Conservation (phyloP, 2,113 vertebrate species). For the Neogale vison region DNA sequence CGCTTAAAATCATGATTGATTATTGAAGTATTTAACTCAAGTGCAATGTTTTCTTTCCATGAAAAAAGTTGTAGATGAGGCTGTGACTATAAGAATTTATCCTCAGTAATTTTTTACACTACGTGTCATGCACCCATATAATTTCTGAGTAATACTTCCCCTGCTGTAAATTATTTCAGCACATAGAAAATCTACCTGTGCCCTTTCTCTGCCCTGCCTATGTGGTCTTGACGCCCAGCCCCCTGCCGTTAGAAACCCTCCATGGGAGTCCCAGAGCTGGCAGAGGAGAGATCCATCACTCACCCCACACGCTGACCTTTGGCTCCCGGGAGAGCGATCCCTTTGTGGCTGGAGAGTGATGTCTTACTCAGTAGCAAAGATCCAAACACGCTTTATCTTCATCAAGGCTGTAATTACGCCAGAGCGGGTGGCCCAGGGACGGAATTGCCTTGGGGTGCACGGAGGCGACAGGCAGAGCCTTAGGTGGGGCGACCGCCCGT, state of each 20-base stretch:
- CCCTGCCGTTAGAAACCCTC: neutral
- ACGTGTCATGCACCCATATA: neutral
- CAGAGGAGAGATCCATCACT: accelerated
- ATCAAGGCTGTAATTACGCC: neutral
- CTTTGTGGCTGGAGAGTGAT: neutral
- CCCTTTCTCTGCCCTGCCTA: neutral
- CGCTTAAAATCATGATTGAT: neutral
- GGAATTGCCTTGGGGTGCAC: accelerated
- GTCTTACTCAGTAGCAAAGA: neutral
- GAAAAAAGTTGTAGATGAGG: accelerated
- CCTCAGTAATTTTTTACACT: neutral
- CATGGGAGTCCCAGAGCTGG: neutral
- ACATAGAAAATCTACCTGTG: neutral
- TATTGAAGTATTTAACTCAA: neutral
- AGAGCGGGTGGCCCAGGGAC: neutral
- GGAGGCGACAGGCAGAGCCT: accelerated
- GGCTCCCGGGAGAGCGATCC: neutral
- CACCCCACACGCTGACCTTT: neutral
- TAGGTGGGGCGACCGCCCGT: accelerated
- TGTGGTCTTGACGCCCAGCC: neutral
- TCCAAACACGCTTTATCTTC: neutral
- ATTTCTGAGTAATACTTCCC: neutral
- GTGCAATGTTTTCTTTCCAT: neutral
- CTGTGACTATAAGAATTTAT: neutral
- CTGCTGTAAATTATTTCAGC: accelerated